These are phyloP conservation scores for Drosophila persimilis DNA, from an alignment of 1,140 invertebrate genomes.

Conservation along the genomic window DNA sequence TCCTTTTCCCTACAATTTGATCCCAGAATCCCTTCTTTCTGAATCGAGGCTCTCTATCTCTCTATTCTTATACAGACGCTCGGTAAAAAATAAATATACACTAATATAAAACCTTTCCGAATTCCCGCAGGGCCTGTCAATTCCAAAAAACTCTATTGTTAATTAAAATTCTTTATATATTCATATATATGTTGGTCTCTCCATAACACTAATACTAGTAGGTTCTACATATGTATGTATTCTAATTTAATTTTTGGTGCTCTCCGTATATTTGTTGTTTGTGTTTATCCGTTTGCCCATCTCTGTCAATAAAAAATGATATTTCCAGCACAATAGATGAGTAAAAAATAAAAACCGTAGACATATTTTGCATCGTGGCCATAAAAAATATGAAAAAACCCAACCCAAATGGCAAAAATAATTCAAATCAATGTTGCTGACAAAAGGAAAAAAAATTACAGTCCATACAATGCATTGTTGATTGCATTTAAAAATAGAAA, in stretches of 20 bases:
- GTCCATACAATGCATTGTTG: conserved; percentile 37
- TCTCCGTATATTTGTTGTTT: conserved; percentile 13
- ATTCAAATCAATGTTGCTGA: conserved; percentile 56
- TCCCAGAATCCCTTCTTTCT: too few species aligned
- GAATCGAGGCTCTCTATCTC: neutral
- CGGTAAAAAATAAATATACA: neutral
- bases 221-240: neutral
- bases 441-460: conserved; percentile 23
- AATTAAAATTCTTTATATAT: conserved; percentile 54
- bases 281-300: conserved; percentile 20
- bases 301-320: conserved; percentile 57
- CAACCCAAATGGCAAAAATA: conserved; percentile 16
- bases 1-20: too few species aligned
- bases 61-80: neutral
- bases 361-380: conserved; percentile 39
- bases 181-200: conserved; percentile 16
- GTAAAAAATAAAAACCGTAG: conserved; percentile 28
- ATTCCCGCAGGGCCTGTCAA: neutral
- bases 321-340: conserved; percentile 30
- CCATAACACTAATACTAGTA: neutral
- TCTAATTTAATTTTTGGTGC: conserved; percentile 30
- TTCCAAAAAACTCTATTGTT: conserved; percentile 28
- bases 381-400: conserved; percentile 23
- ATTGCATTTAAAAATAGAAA: conserved; percentile 53
- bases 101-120: neutral